Evolutionary conservation across 2,888 invertebrate species (phyloP).

Genomic region (Cosmorhoe ocellata): DNA sequence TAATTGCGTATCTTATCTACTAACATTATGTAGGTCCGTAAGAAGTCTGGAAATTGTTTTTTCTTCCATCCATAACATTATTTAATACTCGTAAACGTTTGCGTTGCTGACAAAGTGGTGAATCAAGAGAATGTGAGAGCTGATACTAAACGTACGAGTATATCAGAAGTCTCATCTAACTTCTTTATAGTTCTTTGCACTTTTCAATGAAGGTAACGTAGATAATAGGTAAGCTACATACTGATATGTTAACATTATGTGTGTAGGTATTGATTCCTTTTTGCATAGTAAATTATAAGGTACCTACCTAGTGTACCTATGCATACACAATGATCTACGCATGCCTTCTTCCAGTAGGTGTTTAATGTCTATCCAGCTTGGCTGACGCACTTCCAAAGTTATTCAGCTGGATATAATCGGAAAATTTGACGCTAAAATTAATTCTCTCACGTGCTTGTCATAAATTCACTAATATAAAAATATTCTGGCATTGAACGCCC

Average conservation of each 20-base stretch:
- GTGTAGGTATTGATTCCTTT: no score
- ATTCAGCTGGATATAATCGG: constrained; percentile 39
- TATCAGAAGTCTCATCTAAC: no score
- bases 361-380: constrained; percentile 14
- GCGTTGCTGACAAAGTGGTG: neutral
- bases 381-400: constrained; percentile 48
- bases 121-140: neutral
- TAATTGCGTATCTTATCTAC: no score
- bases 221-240: no score
- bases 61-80: neutral
- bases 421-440: constrained; percentile 46
- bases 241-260: no score
- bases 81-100: neutral
- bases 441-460: constrained; percentile 50
- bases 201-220: no score
- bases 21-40: no score
- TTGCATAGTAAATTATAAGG: no score
- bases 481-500: constrained; percentile 46
- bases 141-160: no score
- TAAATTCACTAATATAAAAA: constrained; percentile 51
- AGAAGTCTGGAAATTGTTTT: neutral
- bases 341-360: neutral
- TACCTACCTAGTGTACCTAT: no score
- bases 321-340: neutral
- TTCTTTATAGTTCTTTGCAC: no score